Evolutionary conservation across 2,888 invertebrate genomes (phyloP), one percentile per base, ranked within the genome.

Genomic region (Podabrus alpinus): DNA sequence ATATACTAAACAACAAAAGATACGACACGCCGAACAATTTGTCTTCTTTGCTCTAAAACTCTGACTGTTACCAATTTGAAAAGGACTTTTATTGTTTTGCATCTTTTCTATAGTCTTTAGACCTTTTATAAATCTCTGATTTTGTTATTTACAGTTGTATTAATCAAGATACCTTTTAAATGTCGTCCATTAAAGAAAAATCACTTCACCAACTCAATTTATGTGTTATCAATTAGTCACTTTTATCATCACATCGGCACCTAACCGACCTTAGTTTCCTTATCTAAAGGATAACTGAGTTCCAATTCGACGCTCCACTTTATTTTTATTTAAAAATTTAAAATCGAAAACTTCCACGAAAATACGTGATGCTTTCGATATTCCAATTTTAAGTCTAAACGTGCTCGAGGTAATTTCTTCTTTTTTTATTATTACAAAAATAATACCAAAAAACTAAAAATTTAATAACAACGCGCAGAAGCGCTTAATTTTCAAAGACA

Each of bases 61-160:
- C 82, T 82, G 82, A 82, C 82, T 82, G 82, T 81, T 82, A 84
- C 85, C 85, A 84, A 85, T 85, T 85, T 85, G 83, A 83, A 82
- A 83, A 84, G 84, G 84, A 85, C 83, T 85, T 85, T 85, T 85
- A 85, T 85, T 84, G 85, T 85, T 85, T 84, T 82, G 82, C 84
- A 84, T 84, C 83, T 81, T 83, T 82, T 84, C 15, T 17, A 21
- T 21, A 19, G 17, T 19, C 19, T 3, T n/a, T 19, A 13, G 62
- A 19, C 19, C 62, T 64, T 64, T 64, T 64, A n/a, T n/a, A 21
- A 62, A n/a, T 15, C 9, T 19, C 16, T 68, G 21, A 45, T 45
- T 45, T 45, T 45, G 45, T 45, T 45, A 45, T 45, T 45, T 45
- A 45, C 45, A n/a, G 45, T 45, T 45, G 45, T 45, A 45, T 45